phyloP scores from a whole-genome alignment of 2,113 vertebrate species.

The Tympanuchus pallidicinctus region DNA sequence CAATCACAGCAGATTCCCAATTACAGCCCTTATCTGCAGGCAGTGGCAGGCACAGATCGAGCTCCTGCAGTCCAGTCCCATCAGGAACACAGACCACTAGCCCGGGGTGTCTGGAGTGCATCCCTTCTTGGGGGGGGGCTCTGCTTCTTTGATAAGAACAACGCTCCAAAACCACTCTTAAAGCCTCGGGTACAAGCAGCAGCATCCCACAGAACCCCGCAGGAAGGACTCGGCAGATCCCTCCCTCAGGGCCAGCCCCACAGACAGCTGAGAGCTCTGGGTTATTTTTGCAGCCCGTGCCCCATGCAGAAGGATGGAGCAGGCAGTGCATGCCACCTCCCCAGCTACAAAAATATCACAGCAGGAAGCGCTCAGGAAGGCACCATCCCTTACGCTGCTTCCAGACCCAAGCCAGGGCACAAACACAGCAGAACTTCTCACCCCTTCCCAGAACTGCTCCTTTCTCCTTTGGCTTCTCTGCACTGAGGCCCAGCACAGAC shows the following conservation, averaged over 20 bases:
- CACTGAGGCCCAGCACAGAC: background rate
- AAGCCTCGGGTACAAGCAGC: background rate
- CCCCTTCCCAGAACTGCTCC: background rate
- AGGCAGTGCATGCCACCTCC: background rate
- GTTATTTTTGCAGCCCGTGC: conserved; percentile 35
- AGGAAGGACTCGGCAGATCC: background rate
- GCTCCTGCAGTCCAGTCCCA: background rate
- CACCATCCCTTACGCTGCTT: background rate
- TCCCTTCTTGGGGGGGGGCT: no score
- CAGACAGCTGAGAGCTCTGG: background rate
- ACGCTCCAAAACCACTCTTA: background rate
- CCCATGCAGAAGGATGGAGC: background rate
- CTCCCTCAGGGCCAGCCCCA: conserved; percentile 8
- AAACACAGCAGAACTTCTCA: background rate
- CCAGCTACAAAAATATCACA: background rate
- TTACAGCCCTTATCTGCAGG: background rate
- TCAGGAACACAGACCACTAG: background rate
- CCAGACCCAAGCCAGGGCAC: background rate
- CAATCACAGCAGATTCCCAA: background rate
- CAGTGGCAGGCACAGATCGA: background rate
- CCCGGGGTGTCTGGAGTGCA: background rate
- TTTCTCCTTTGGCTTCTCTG: background rate
- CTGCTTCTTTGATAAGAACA: background rate
- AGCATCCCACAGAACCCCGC: background rate
- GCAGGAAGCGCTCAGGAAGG: background rate